These are phyloP conservation scores for Cantharis nigra DNA, from an alignment of 2,888 invertebrate genomes.

Conservation along the genomic window DNA sequence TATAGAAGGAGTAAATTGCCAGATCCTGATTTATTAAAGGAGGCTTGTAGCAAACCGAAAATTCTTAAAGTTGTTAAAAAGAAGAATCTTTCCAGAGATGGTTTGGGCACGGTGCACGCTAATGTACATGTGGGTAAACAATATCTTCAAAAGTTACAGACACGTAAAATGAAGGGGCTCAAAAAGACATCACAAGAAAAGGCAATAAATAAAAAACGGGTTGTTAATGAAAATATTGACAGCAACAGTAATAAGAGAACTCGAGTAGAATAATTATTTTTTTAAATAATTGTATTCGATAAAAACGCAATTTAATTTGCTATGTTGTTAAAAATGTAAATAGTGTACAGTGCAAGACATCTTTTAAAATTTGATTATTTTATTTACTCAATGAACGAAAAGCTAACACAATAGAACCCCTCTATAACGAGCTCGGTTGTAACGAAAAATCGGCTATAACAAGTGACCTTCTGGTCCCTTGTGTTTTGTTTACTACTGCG, in stretches of 20 bases:
- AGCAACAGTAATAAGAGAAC: constrained; percentile 1
- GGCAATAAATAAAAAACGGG: constrained; percentile 57
- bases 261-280: constrained; percentile 10
- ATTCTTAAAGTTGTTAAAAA: constrained; percentile 78
- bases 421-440: no score
- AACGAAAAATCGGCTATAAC: no score
- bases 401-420: background rate
- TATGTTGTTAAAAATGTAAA: background rate
- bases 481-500: no score
- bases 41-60: constrained; percentile 79
- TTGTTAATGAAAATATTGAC: background rate
- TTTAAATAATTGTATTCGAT: background rate
- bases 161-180: constrained; percentile 88
- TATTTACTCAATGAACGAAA: background rate
- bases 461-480: no score
- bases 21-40: constrained; percentile 85
- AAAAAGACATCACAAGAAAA: constrained; percentile 74
- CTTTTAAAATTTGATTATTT: background rate
- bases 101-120: constrained; percentile 86
- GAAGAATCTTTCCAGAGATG: constrained; percentile 89
- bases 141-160: constrained; percentile 81
- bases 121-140: constrained; percentile 93
- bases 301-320: background rate
- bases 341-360: background rate
- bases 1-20: constrained; percentile 87